Conservation (phyloP, 1,140 invertebrate species). For the Sesamia nonagrioides region DNA sequence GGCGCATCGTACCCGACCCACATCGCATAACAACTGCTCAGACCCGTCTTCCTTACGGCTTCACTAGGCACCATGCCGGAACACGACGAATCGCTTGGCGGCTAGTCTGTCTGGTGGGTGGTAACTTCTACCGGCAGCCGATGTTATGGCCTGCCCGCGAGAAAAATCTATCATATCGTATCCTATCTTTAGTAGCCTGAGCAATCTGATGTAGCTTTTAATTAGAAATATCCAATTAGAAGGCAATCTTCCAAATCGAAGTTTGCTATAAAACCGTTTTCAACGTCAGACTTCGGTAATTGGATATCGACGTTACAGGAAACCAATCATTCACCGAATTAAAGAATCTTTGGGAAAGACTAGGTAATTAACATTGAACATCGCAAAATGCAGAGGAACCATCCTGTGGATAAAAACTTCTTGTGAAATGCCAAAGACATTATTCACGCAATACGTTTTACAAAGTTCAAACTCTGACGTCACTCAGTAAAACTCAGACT, state of each 20-base stretch:
- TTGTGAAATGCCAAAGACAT: not conserved
- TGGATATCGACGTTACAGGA: conserved; percentile 29
- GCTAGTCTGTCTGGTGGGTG: no score
- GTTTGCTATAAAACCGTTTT: conserved; percentile 18
- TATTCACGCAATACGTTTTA: not conserved
- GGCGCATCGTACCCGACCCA: no score
- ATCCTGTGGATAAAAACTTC: not conserved
- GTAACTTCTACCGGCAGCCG: no score
- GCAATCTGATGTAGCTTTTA: not conserved
- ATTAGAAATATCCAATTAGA: conserved; percentile 37
- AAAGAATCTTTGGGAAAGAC: not conserved
- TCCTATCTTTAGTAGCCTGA: not conserved
- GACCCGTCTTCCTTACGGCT: no score
- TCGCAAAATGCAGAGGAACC: not conserved
- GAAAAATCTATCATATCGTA: no score
- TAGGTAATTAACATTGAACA: no score
- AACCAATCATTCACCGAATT: conserved; percentile 13
- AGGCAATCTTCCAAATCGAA: conserved; percentile 16
- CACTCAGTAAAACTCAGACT: not conserved
- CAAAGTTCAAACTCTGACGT: not conserved
- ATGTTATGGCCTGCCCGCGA: no score
- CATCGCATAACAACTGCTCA: no score
- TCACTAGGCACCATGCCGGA: no score
- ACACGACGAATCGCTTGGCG: no score
- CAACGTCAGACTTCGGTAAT: conserved; percentile 15